Evolutionary conservation across 2,797 vertebrate genomes (phyloP), one percentile per base, ranked within the genome.

Genomic region (Threskiornis aethiopicus): DNA sequence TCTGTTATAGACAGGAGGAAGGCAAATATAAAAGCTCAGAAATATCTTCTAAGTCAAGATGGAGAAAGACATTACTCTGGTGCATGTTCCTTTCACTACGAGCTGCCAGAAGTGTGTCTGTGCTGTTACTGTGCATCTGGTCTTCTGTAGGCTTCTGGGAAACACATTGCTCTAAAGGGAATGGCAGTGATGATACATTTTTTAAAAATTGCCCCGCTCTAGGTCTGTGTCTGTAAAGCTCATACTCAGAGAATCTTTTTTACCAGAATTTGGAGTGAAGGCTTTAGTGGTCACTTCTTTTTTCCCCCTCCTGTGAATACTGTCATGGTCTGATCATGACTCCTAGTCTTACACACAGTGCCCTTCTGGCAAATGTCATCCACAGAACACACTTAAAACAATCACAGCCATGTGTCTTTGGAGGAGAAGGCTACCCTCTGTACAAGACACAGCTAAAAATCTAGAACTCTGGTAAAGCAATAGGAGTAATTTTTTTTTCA

Each of bases 11-110:
- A 67, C 39, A 0, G 9, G 62, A 55, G 52, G 42, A 89, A 81
- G 29, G 35, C 75, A 85, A 54, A 41, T 70, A 19, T 4, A 54
- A 91, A 67, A 55, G 47, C 42, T 90, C 52, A 59, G 59, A 85
- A 87, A 77, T 41, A 54, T 10, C 18, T 75, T 81, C 16, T 19
- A 49, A 42, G 39, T 52, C 17, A 46, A 17, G 70, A 26, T 52
- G 55, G 35, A 62, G 47, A 57, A 79, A 55, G n/a, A 73, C 81
- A 16, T 65, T 57, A 12, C 20, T 92, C 57, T 31, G 13, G 10
- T 55, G 19, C 21, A 0, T 9, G 11, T 57, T 64, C 16, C 46
- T 69, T 64, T 69, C 46, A 8, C 31, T 24, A 0, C 1, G 1
- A 66, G 42, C 51, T 86, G 69, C 41, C 31, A 7, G 39, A 58